phyloP scores from a whole-genome alignment of 2,113 vertebrate species.

The Gracilinanus agilis region DNA sequence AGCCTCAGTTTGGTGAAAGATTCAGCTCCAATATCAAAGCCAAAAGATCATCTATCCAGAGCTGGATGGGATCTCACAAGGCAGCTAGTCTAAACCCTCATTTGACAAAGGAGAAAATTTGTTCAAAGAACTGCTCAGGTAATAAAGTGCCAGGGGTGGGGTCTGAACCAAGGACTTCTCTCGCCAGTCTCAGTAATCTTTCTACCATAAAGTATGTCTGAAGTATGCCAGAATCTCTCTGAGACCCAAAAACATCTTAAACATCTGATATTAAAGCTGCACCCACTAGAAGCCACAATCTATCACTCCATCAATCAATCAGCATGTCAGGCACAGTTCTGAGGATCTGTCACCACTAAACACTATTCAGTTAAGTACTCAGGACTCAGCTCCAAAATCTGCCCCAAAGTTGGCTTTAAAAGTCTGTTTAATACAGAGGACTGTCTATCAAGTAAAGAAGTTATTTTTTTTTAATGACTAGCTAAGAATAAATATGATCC shows the following conservation, averaged over 20 bases:
- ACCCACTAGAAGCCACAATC: background rate
- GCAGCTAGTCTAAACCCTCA: background rate
- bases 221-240: background rate
- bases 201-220: background rate
- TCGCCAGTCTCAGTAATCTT: background rate
- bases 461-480: background rate
- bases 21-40: background rate
- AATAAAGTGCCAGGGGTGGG: background rate
- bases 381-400: background rate
- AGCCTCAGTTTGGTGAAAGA: background rate
- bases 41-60: background rate
- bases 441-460: constrained; percentile 33
- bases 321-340: background rate
- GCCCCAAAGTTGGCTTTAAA: background rate
- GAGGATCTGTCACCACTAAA: constrained; percentile 27
- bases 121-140: background rate
- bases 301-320: background rate
- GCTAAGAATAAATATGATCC: background rate
- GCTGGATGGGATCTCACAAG: background rate
- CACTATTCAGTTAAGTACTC: background rate
- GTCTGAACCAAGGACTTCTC: background rate
- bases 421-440: constrained; percentile 13
- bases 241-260: background rate
- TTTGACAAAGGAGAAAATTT: background rate
- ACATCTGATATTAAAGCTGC: background rate